Conservation (phyloP, 2,113 vertebrate species). For the Neogale vison region DNA sequence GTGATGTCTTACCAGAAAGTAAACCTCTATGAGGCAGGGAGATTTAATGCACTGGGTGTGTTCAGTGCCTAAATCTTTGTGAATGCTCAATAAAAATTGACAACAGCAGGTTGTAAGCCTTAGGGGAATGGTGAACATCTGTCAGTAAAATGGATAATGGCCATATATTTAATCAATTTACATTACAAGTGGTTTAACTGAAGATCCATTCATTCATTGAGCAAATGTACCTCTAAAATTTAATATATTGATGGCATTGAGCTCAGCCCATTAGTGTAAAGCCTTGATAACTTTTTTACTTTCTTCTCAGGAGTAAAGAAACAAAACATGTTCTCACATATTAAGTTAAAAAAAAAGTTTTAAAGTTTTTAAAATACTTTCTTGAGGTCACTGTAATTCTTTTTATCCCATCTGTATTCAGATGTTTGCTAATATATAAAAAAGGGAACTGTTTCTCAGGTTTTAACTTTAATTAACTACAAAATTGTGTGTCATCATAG, state of each 20-base stretch:
- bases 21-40: not conserved
- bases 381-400: not conserved
- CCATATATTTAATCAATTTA: constrained; percentile 62
- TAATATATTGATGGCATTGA: not conserved
- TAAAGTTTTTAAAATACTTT: not conserved
- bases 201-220: constrained; percentile 8
- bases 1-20: not conserved
- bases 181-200: constrained; percentile 5
- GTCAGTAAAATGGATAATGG: constrained; percentile 50
- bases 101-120: constrained; percentile 26
- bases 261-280: not conserved
- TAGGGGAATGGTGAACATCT: constrained; percentile 18
- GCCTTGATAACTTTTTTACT: not conserved
- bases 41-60: not conserved
- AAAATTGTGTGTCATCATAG: not conserved
- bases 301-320: not conserved
- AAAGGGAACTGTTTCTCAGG: not conserved
- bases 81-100: constrained; percentile 58
- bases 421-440: not conserved
- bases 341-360: not conserved
- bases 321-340: not conserved
- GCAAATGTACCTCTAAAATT: not conserved
- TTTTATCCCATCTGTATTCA: not conserved
- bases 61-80: constrained; percentile 35
- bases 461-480: not conserved